Evolutionary conservation across 2,888 invertebrate genomes (phyloP).

Genomic region (Nowickia ferox): DNA sequence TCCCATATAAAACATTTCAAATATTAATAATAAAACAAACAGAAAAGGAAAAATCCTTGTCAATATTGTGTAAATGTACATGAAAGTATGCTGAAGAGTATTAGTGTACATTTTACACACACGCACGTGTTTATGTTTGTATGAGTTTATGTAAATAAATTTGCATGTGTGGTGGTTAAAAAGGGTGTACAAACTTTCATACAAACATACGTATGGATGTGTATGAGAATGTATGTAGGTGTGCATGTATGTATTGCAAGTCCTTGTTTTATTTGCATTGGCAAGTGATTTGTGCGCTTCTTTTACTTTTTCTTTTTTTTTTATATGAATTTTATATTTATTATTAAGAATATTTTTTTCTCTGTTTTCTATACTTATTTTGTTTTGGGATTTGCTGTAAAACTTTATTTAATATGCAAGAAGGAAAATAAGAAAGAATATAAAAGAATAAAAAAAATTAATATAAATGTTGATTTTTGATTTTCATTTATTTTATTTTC

Average conservation of each 20-base stretch:
- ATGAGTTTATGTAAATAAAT: slow-evolving; percentile 11
- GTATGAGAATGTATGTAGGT: background rate
- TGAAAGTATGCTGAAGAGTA: slow-evolving; percentile 11
- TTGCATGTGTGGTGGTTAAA: slow-evolving; percentile 1
- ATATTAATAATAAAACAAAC: slow-evolving; percentile 37
- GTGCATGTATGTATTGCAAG: background rate
- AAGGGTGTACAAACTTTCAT: background rate
- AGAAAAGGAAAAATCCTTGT: slow-evolving; percentile 31
- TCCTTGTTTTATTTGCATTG: slow-evolving; percentile 50
- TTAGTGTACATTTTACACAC: slow-evolving; percentile 12
- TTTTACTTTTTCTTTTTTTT: background rate
- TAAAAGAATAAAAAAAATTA: background rate
- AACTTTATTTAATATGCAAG: slow-evolving; percentile 8
- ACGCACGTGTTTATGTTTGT: background rate
- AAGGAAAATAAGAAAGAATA: background rate
- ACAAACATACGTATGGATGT: background rate
- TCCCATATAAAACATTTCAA: slow-evolving; percentile 10
- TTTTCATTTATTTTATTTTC: background rate
- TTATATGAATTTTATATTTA: slow-evolving; percentile 32
- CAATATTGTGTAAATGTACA: slow-evolving; percentile 34
- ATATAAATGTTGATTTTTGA: slow-evolving; percentile 36
- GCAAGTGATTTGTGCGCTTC: slow-evolving; percentile 29
- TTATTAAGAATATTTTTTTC: slow-evolving; percentile 14
- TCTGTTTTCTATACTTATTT: background rate
- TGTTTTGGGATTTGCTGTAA: background rate